Base-by-base conservation (phyloP, 2,888 invertebrate species). In the Tupiocoris notatus region DNA sequence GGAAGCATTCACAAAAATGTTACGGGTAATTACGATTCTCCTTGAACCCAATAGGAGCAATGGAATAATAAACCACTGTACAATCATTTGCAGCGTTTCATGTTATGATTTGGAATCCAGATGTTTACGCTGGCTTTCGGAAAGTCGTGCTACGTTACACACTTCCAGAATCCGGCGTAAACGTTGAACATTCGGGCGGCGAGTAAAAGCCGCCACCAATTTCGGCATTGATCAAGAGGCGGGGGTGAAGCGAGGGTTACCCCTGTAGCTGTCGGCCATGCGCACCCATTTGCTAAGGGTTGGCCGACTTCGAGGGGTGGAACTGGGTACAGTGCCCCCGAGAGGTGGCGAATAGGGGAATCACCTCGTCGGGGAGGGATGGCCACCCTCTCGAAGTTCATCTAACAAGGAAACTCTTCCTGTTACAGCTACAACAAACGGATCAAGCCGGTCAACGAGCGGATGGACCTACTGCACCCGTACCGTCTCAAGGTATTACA, bases 391-490 rank as follows among this genome's bases (percentile, higher is more conserved):
- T 7, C 21, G 20, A 57, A 18, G 20, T 22, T 58, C 57, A 16
- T 24, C 57, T 59, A 61, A 25, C 68, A 56, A 20, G 56, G 73
- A 68, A 62, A 71, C 67, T 76, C 70, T 77, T 78, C 74, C 77
- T 79, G 79, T 79, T 79, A 73, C 79, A 79, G 79, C 77, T 68
- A 20, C 66, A 58, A 1, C 59, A 22, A 24, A 56, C 75, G 77
- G 65, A 77, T 78, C 77, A 77, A 77, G 73, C 79, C 79, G 57
- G 58, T 79, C 78, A 79, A 80, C 78, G 81, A 82, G 71, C 79
- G 79, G 70, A 81, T 83, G 81, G 84, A 85, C 79, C 82, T 85
- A 57, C 82, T 84, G 73, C 83, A 85, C 22, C 86, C 86, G 21
- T 83, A 84, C 17, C 75, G 71, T 68, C 81, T 85, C 23, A 86